Conservation (phyloP, 2,797 vertebrate species). For the Ambastaia sidthimunki region DNA sequence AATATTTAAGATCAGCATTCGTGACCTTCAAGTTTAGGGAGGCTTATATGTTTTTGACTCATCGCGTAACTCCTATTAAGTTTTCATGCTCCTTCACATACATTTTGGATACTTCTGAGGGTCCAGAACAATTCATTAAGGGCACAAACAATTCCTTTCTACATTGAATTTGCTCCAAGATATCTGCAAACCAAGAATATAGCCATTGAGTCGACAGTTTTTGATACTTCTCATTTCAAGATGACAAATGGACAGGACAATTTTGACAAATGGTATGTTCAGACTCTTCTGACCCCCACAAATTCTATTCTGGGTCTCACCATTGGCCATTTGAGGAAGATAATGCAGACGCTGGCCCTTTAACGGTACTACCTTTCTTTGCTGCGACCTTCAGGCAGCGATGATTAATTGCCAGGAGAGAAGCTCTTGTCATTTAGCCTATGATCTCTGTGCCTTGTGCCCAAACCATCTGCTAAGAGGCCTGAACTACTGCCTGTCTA, state of each 20-base stretch:
- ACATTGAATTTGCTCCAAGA: slow-evolving; percentile 59
- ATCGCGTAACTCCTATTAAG: slow-evolving; percentile 52
- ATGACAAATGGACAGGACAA: slow-evolving; percentile 83
- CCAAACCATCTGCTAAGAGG: slow-evolving; percentile 86
- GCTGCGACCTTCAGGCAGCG: slow-evolving; percentile 80
- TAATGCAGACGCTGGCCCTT: slow-evolving; percentile 75
- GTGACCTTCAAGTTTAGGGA: slow-evolving; percentile 30
- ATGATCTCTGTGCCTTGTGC: slow-evolving; percentile 84
- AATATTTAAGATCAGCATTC: slow-evolving; percentile 45
- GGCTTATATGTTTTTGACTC: slow-evolving; percentile 48
- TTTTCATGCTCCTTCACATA: slow-evolving; percentile 52
- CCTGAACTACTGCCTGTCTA: slow-evolving; percentile 71
- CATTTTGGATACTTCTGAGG: slow-evolving; percentile 55
- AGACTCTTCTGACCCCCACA: slow-evolving; percentile 75
- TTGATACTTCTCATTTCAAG: slow-evolving; percentile 83
- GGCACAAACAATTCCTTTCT: slow-evolving; percentile 58
- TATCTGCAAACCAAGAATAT: slow-evolving; percentile 63
- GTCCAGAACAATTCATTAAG: slow-evolving; percentile 59
- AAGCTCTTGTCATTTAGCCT: slow-evolving; percentile 84
- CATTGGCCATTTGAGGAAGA: slow-evolving; percentile 72
- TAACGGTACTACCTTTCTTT: slow-evolving; percentile 82
- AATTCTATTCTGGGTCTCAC: slow-evolving; percentile 79
- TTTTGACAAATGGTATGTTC: slow-evolving; percentile 85
- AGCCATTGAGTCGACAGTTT: slow-evolving; percentile 81
- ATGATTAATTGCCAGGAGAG: slow-evolving; percentile 89